Evolutionary conservation across 2,113 vertebrate genomes (phyloP).

Genomic region (Mesoclemmys tuberculata): DNA sequence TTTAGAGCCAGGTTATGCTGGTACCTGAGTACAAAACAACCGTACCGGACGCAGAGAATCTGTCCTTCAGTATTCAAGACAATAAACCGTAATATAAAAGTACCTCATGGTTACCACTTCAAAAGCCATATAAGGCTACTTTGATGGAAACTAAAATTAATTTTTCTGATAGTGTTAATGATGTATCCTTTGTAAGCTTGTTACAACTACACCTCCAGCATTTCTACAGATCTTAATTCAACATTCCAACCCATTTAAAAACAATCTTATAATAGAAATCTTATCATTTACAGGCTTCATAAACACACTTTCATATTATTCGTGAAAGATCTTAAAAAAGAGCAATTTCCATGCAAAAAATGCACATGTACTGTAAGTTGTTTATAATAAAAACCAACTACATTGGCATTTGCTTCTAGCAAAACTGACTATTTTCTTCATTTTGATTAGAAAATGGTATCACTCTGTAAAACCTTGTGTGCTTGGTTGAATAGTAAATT

Average conservation of each 20-base stretch:
- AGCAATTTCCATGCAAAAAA: conserved; percentile 50
- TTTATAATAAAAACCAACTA: conserved; percentile 36
- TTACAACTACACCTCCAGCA: conserved; percentile 51
- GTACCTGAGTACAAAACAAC: background rate
- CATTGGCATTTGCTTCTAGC: conserved; percentile 50
- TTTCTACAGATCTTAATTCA: conserved; percentile 54
- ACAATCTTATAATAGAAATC: conserved; percentile 50
- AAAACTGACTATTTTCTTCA: background rate
- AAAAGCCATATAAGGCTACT: background rate
- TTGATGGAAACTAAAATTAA: conserved; percentile 18
- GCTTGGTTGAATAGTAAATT: background rate
- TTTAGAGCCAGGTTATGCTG: background rate
- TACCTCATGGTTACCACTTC: background rate
- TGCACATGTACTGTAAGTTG: background rate
- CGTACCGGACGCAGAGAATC: background rate
- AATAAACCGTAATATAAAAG: background rate
- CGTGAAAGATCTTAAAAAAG: conserved; percentile 47
- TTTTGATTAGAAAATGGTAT: background rate
- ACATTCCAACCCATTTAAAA: conserved; percentile 58
- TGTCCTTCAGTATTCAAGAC: background rate
- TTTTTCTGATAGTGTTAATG: conserved; percentile 41
- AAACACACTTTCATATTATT: conserved; percentile 48
- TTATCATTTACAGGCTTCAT: conserved; percentile 54
- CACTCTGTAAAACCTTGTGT: background rate
- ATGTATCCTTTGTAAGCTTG: conserved; percentile 21